These are phyloP conservation scores for Platerodrilus igneus DNA, from an alignment of 2,888 invertebrate species.

Conservation along the genomic window DNA sequence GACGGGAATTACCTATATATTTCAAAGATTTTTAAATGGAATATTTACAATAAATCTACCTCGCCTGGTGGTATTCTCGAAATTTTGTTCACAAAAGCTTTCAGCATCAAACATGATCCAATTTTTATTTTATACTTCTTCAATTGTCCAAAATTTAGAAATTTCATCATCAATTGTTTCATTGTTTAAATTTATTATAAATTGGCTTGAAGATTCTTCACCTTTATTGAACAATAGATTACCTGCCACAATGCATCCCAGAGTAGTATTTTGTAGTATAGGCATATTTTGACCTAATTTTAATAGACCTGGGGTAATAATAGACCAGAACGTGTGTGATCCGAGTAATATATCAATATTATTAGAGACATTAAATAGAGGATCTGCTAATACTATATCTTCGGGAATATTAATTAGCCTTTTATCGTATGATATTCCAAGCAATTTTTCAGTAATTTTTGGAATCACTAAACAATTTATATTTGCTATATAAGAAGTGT, in stretches of 20 bases:
- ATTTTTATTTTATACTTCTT: constrained; percentile 14
- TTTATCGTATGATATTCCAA: constrained; percentile 18
- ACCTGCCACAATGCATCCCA: constrained; percentile 27
- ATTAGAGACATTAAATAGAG: constrained; percentile 16
- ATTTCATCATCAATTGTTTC: constrained; percentile 9
- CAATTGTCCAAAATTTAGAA: constrained; percentile 24
- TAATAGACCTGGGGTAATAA: constrained; percentile 16
- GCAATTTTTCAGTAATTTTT: constrained; percentile 11
- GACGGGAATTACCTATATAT: constrained; percentile 10
- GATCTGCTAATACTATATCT: constrained; percentile 24
- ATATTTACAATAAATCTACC: constrained; percentile 24
- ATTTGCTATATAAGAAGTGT: not conserved
- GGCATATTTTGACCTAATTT: constrained; percentile 9
- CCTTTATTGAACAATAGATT: not conserved
- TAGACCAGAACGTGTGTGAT: constrained; percentile 19
- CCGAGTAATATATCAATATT: constrained; percentile 25
- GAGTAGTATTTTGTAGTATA: constrained; percentile 21
- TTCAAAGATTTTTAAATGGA: constrained; percentile 19
- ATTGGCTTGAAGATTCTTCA: not conserved
- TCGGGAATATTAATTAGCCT: constrained; percentile 17
- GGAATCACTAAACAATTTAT: constrained; percentile 10
- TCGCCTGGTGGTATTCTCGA: constrained; percentile 17
- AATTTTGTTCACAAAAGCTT: constrained; percentile 23
- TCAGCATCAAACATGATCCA: constrained; percentile 13
- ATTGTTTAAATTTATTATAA: constrained; percentile 3